Evolutionary conservation across 2,797 vertebrate species (phyloP).

Genomic region (Lepilemur ruficaudatus): DNA sequence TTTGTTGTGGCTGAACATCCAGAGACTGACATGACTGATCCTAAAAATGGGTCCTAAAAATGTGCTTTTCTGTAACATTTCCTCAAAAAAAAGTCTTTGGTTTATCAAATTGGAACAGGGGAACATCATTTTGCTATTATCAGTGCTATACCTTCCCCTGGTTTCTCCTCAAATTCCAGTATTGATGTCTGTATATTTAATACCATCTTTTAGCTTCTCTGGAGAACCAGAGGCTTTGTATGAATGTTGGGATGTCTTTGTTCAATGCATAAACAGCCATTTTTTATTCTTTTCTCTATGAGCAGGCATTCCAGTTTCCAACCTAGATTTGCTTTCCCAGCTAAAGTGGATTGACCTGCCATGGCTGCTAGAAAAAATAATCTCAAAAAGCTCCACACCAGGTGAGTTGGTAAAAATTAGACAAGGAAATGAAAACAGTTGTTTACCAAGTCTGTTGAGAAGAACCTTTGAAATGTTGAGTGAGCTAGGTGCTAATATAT

Average conservation of each 20-base stretch:
- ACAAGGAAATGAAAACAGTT: neutral
- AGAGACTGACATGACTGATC: neutral
- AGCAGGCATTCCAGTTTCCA: conserved; percentile 70
- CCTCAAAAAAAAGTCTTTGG: neutral
- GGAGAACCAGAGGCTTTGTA: neutral
- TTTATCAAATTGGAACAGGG: neutral
- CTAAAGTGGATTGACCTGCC: conserved; percentile 69
- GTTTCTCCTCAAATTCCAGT: neutral
- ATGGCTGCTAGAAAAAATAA: conserved; percentile 57
- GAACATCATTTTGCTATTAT: neutral
- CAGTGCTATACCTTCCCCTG: neutral
- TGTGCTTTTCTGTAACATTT: neutral
- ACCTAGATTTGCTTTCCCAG: conserved; percentile 72
- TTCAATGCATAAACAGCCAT: neutral
- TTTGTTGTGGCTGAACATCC: neutral
- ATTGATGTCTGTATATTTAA: neutral
- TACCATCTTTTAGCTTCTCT: neutral
- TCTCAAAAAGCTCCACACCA: conserved; percentile 48
- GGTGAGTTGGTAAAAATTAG: conserved; percentile 59
- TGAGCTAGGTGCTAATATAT: neutral
- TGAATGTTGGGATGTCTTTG: neutral
- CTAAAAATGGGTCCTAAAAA: neutral
- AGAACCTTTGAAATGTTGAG: neutral
- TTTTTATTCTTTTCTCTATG: conserved; percentile 48
- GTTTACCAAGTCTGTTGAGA: neutral